phyloP scores from a whole-genome alignment of 2,888 invertebrate genomes.

The Chrysotoxum bicinctum region DNA sequence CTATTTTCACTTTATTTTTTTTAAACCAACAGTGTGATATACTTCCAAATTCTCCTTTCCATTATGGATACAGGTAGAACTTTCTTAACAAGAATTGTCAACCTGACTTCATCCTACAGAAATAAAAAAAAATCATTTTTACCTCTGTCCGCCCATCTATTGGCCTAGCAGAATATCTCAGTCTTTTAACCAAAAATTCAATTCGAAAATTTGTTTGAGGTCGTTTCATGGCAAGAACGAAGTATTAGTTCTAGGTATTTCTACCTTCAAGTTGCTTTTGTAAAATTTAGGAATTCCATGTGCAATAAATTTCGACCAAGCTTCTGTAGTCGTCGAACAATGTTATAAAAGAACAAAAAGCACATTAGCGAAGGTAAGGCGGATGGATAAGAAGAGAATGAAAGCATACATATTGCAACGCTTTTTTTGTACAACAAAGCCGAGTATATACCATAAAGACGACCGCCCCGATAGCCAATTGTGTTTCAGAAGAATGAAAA shows the following conservation, averaged over 20 bases:
- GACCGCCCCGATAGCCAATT: slow-evolving; percentile 13
- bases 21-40: neutral
- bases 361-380: neutral
- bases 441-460: neutral
- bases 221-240: slow-evolving; percentile 28
- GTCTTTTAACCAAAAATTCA: slow-evolving; percentile 49
- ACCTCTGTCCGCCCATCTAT: neutral
- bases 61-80: neutral
- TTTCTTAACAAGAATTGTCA: slow-evolving; percentile 21
- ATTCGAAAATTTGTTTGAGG: slow-evolving; percentile 65
- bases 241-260: neutral
- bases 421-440: neutral
- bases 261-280: neutral
- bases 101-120: slow-evolving; percentile 2
- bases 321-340: neutral
- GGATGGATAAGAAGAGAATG: neutral
- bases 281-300: slow-evolving; percentile 61
- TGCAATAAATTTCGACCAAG: slow-evolving; percentile 58
- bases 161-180: neutral
- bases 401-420: slow-evolving; percentile 32
- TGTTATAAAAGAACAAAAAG: neutral
- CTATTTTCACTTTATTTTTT: slow-evolving; percentile 1
- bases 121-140: neutral
- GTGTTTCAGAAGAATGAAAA: neutral
- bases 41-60: neutral